These are phyloP conservation scores for Rhagoletis zephyria DNA, from an alignment of 1,140 invertebrate genomes.

Conservation along the genomic window DNA sequence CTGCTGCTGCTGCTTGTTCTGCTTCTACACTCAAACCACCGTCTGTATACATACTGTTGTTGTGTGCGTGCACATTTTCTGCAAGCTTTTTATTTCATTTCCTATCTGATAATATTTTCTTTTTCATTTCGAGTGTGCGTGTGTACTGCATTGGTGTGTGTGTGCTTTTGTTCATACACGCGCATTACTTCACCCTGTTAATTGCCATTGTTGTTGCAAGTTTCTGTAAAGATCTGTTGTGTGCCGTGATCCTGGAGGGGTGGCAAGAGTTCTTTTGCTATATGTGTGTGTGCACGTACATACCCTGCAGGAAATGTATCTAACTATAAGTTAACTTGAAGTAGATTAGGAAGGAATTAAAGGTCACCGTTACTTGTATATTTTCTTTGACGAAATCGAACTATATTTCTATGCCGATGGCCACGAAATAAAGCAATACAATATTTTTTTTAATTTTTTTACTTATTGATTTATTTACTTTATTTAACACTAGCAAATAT, in stretches of 20 bases:
- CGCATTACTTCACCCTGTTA: not conserved
- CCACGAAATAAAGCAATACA: too few relatives aligned
- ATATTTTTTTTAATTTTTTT: too few relatives aligned
- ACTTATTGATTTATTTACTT: too few relatives aligned
- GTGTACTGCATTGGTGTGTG: not conserved
- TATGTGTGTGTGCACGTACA: not conserved
- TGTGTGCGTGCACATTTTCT: not conserved
- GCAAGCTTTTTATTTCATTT: slow-evolving; percentile 6
- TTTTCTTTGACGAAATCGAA: too few relatives aligned
- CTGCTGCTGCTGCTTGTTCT: not conserved
- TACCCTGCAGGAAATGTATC: too few relatives aligned
- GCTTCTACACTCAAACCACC: not conserved
- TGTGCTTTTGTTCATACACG: not conserved
- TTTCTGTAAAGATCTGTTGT: not conserved
- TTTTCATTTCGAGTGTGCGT: not conserved
- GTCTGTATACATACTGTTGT: not conserved
- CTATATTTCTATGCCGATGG: too few relatives aligned
- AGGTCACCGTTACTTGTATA: too few relatives aligned
- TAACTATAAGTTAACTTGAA: too few relatives aligned
- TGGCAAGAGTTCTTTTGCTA: not conserved
- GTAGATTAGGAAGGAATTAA: too few relatives aligned
- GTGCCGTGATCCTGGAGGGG: not conserved
- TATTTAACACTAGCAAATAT: too few relatives aligned
- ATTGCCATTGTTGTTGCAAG: not conserved
- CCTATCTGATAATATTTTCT: not conserved